phyloP scores from a whole-genome alignment of 2,797 vertebrate species.

The Megaceryle alcyon region DNA sequence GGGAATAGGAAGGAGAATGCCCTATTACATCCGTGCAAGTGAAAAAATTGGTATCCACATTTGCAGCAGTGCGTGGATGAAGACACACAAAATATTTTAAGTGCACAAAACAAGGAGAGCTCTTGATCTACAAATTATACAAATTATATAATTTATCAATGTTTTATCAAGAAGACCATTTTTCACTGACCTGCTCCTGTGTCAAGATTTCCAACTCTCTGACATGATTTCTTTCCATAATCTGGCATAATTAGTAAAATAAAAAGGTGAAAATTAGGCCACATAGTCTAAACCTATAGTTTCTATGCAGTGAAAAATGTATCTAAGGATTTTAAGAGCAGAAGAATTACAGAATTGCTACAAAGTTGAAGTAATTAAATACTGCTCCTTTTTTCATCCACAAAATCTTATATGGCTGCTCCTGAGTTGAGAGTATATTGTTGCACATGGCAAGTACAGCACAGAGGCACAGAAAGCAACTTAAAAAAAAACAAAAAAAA shows the following conservation, averaged over 20 bases:
- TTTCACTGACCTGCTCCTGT: not conserved
- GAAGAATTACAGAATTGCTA: not conserved
- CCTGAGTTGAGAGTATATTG: not conserved
- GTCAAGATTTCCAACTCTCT: not conserved
- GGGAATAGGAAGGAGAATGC: not conserved
- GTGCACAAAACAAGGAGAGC: not conserved
- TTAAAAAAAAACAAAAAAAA: not conserved
- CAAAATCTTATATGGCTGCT: not conserved
- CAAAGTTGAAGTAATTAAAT: not conserved
- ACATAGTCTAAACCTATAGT: not conserved
- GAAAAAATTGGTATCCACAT: not conserved
- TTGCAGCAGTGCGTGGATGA: not conserved
- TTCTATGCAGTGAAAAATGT: not conserved
- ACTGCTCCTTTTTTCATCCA: not conserved
- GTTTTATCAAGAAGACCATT: not conserved
- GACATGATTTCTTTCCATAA: not conserved
- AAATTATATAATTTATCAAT: not conserved
- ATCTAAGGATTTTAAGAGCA: not conserved
- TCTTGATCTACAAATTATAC: not conserved
- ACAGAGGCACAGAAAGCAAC: fast-evolving
- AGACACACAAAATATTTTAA: not conserved
- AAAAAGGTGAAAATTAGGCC: not conserved
- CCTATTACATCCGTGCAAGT: not conserved
- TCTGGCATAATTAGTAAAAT: not conserved
- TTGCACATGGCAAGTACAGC: not conserved